phyloP scores from a whole-genome alignment of 2,797 vertebrate genomes.

The Glyptemys insculpta region DNA sequence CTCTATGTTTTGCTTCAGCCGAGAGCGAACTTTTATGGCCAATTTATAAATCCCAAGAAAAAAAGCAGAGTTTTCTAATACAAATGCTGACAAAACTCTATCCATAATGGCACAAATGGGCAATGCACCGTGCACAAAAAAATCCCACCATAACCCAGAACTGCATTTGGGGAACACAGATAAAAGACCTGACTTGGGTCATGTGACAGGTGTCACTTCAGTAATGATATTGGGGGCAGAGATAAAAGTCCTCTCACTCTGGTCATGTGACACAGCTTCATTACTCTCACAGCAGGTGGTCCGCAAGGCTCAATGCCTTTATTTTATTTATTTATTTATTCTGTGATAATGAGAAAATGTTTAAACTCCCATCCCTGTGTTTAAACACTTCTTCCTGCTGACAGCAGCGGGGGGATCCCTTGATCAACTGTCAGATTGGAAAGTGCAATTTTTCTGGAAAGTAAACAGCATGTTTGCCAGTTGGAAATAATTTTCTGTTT shows the following conservation, averaged over 20 bases:
- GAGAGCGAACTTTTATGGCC: constrained; percentile 17
- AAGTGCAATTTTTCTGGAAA: constrained; percentile 84
- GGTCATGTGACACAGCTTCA: constrained; percentile 83
- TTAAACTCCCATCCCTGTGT: constrained; percentile 85
- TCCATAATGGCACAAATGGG: constrained; percentile 33
- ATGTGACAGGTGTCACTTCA: constrained; percentile 86
- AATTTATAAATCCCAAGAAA: constrained; percentile 36
- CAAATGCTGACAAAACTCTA: constrained; percentile 14
- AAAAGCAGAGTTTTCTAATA: constrained; percentile 18
- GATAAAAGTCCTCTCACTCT: constrained; percentile 83
- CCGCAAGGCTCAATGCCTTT: constrained; percentile 78
- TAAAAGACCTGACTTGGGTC: constrained; percentile 80
- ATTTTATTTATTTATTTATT: constrained; percentile 83
- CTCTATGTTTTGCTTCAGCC: constrained; percentile 28
- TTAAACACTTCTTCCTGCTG: constrained; percentile 86
- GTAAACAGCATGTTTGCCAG: constrained; percentile 84
- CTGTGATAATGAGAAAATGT: constrained; percentile 89
- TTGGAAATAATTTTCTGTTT: constrained; percentile 85
- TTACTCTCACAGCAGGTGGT: constrained; percentile 84
- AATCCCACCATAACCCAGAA: constrained; percentile 48
- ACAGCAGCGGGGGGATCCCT: constrained; percentile 84
- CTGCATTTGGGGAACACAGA: constrained; percentile 79
- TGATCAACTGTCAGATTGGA: constrained; percentile 86
- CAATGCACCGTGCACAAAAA: constrained; percentile 49
- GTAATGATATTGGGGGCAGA: constrained; percentile 80